Evolutionary conservation across 2,888 invertebrate species (phyloP), one percentile per base, ranked within the genome.

Genomic region (Tuberolachnus salignus): DNA sequence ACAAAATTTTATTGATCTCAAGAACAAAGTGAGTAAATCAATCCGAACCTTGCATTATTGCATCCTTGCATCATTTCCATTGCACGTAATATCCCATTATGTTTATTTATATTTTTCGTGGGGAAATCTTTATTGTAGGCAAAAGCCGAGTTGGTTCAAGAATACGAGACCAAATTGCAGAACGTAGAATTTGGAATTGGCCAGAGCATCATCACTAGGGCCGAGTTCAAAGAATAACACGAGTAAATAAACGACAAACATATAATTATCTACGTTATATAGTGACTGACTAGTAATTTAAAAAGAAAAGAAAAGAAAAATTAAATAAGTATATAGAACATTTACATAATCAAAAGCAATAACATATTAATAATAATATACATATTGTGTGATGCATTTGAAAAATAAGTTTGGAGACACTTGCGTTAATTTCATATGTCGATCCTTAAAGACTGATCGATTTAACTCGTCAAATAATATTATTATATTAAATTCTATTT

Each of bases 1-100:
- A 83, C 90, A 89, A 82, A 89, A 88, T 81, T 87, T 93, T 82
- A 88, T 90, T 82, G 91, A 91, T 80, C 90, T 91, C 84, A 90
- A 89, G 84, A 84, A 86, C 44, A 91, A 89, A 87, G 91, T 91
- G 84, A 80, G 80, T 80, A 49, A 44, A 44, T 81, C 10, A 26
- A 1, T 16, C 8, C 21, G 10, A 63, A 6, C 19, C 9, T 4
- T 3, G 13, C 63, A 42, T 0, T 42, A 42, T n/a, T 13, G 1
- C n/a, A n/a, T n/a, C n/a, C n/a, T n/a, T n/a, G n/a, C n/a, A 63
- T n/a, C 34, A n/a, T 4, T 11, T 49, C 1, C 11, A 1, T 34
- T 3, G 34, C 6, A 3, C 13, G 14, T 61, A 26, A 34, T 3
- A 61, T n/a, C 9, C 8, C 3, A 49, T 13, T 13, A 2, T 10